Percentiles rank a stretch among this genome's conserved stretches.
These are phyloP conservation scores for Tubiluchus corallicola DNA, from an alignment of 2,888 invertebrate species.

Conservation along the genomic window DNA sequence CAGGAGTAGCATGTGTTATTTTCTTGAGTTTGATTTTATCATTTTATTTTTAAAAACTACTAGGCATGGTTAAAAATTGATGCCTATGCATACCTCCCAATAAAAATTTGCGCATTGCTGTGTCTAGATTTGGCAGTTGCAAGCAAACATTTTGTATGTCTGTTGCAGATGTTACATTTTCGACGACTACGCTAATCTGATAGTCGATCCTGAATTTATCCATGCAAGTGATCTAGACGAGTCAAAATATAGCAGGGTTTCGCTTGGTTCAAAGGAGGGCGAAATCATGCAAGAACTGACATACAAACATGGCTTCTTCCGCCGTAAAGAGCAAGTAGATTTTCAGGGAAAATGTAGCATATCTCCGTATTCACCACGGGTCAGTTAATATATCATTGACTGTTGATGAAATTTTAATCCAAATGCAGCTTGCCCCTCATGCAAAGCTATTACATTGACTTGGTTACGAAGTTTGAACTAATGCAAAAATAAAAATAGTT, in stretches of 20 bases:
- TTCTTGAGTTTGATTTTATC: too few species aligned
- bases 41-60: too few species aligned
- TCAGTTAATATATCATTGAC: too few species aligned
- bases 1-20: too few species aligned
- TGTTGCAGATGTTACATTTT: slow-evolving; percentile 29
- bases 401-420: too few species aligned
- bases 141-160: not conserved
- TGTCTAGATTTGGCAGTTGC: not conserved
- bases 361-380: slow-evolving; percentile 27
- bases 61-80: too few species aligned
- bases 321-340: slow-evolving; percentile 26
- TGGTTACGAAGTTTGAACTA: too few species aligned
- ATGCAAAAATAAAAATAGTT: too few species aligned
- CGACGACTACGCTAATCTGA: slow-evolving; percentile 27
- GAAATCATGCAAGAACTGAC: slow-evolving; percentile 32
- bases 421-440: too few species aligned
- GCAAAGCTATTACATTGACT: too few species aligned
- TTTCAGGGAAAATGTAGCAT: slow-evolving; percentile 30
- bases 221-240: slow-evolving; percentile 26
- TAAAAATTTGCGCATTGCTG: too few species aligned
- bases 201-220: slow-evolving; percentile 30
- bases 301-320: slow-evolving; percentile 28
- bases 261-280: slow-evolving; percentile 30
- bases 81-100: too few species aligned
- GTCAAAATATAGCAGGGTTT: slow-evolving; percentile 27